Conservation (phyloP, 2,888 invertebrate genomes). For the Ctenicera cuprea region DNA sequence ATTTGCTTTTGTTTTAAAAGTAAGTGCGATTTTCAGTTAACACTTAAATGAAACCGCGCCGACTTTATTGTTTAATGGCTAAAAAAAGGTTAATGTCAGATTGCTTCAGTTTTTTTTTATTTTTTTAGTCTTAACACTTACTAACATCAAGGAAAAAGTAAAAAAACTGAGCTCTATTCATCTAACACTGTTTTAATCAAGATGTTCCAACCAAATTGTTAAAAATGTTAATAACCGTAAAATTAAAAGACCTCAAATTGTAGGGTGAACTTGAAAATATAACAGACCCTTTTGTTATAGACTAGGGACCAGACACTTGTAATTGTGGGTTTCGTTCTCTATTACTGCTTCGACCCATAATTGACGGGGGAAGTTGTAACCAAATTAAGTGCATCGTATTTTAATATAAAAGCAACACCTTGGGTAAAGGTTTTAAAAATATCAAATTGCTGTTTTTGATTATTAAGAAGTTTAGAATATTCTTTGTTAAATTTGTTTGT, state of each 20-base stretch:
- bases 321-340: constrained; percentile 4
- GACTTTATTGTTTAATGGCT: constrained; percentile 38
- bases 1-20: constrained; percentile 43
- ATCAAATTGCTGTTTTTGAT: no score
- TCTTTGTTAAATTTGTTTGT: no score
- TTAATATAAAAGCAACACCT: no score
- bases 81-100: not conserved
- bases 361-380: not conserved
- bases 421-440: no score
- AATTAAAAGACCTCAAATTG: constrained; percentile 40
- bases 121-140: not conserved
- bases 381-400: not conserved
- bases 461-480: no score
- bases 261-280: constrained; percentile 19
- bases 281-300: constrained; percentile 19
- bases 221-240: constrained; percentile 44
- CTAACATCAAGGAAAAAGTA: not conserved
- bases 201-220: constrained; percentile 3
- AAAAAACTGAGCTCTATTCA: not conserved
- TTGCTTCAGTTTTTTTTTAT: not conserved
- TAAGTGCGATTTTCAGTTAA: constrained; percentile 42
- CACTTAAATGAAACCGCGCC: constrained; percentile 46
- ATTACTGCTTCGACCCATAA: not conserved
- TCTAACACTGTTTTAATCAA: not conserved
- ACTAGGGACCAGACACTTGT: constrained; percentile 14